A percentile compares a stretch with the other conserved stretches of the same genome.
These are phyloP conservation scores for Pangasius krempfi DNA, from an alignment of 2,797 vertebrate species.

Conservation along the genomic window DNA sequence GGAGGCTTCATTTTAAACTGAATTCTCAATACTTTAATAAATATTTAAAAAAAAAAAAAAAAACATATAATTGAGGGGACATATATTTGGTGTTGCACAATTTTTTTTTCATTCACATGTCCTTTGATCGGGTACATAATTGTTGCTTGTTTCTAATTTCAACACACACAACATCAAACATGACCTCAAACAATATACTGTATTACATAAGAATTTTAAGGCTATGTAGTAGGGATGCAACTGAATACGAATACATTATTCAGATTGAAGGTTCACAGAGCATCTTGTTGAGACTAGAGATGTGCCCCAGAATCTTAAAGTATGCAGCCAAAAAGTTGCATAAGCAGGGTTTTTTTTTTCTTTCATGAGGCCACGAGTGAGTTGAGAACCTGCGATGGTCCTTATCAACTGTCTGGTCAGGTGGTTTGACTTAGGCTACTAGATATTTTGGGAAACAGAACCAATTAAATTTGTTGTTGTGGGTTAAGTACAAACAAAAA, in stretches of 20 bases:
- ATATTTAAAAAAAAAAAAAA: background rate
- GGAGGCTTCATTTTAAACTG: slow-evolving; percentile 29
- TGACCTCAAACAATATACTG: background rate
- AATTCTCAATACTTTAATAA: background rate
- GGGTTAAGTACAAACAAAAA: background rate
- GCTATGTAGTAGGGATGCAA: background rate
- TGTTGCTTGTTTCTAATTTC: background rate
- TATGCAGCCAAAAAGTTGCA: background rate
- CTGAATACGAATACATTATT: background rate
- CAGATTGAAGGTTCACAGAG: background rate
- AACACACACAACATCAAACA: background rate
- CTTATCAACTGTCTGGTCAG: background rate
- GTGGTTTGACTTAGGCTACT: background rate
- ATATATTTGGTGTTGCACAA: background rate
- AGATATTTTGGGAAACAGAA: background rate
- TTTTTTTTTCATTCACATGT: background rate
- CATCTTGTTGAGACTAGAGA: background rate
- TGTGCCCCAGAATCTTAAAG: background rate
- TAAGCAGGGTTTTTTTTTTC: background rate
- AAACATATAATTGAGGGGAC: background rate
- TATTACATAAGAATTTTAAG: background rate
- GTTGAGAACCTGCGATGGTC: background rate
- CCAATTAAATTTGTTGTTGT: background rate
- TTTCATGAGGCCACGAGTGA: background rate
- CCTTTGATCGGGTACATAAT: background rate